Evolutionary conservation across 2,888 invertebrate genomes (phyloP).

Genomic region (Folsomia candida): DNA sequence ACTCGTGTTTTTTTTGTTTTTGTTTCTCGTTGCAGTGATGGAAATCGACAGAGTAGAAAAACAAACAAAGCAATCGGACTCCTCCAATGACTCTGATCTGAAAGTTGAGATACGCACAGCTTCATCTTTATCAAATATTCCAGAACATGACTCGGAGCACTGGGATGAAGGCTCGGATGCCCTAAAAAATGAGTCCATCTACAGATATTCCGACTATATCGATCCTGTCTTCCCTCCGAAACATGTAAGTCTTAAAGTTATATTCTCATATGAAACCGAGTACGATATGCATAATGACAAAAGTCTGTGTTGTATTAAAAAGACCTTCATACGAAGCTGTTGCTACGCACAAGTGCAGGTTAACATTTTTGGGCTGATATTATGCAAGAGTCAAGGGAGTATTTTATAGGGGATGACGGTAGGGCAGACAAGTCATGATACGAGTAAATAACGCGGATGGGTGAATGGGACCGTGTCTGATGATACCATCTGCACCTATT

Average conservation of each 20-base stretch:
- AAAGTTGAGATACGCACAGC: constrained; percentile 80
- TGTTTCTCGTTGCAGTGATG: constrained; percentile 48
- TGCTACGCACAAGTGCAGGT: not conserved
- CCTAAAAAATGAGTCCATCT: constrained; percentile 53
- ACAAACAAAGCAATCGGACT: constrained; percentile 67
- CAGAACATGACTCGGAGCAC: constrained; percentile 51
- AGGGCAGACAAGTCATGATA: too few relatives aligned
- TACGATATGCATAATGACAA: not conserved
- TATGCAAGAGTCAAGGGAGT: not conserved
- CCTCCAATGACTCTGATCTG: constrained; percentile 84
- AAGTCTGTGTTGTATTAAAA: too few relatives aligned
- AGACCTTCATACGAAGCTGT: too few relatives aligned
- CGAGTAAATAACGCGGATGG: too few relatives aligned
- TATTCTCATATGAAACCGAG: not conserved
- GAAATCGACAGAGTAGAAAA: constrained; percentile 59
- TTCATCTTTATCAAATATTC: constrained; percentile 50
- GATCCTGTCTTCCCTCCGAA: constrained; percentile 77
- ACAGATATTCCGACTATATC: constrained; percentile 65
- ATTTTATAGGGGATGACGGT: not conserved
- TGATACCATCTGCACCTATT: not conserved
- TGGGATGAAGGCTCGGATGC: constrained; percentile 55
- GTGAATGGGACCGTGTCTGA: too few relatives aligned
- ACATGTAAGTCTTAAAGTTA: constrained; percentile 64
- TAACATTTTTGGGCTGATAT: not conserved
- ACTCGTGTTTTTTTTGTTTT: too few relatives aligned